Evolutionary conservation across 2,113 vertebrate genomes (phyloP).

Genomic region (Elachura formosa): DNA sequence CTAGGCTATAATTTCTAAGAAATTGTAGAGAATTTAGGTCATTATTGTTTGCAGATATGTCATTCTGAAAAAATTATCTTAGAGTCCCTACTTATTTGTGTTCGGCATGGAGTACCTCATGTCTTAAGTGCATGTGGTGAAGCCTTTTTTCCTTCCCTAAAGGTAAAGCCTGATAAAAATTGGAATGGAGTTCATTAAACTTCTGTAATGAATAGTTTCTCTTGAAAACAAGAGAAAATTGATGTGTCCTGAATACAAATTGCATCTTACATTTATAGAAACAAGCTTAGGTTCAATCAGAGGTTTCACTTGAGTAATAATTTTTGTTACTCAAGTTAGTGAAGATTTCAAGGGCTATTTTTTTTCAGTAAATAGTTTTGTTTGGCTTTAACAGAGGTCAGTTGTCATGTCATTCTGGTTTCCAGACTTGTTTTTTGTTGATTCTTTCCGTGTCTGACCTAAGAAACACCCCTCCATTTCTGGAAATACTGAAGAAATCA

Average conservation of each 20-base stretch:
- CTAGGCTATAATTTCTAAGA: not conserved
- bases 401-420: not conserved
- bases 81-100: not conserved
- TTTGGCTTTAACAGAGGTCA: not conserved
- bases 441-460: not conserved
- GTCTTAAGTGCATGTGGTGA: not conserved
- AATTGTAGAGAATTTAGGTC: not conserved
- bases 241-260: not conserved
- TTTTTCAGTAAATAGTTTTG: not conserved
- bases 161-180: not conserved
- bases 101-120: not conserved
- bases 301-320: not conserved
- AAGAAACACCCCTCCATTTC: not conserved
- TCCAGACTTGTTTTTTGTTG: not conserved
- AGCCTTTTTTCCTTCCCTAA: not conserved
- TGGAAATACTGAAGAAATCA: not conserved
- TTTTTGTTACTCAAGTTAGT: not conserved
- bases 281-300: not conserved
- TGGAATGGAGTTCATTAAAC: not conserved
- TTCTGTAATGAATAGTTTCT: not conserved
- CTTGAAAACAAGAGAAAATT: not conserved
- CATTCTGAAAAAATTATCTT: not conserved
- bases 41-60: not conserved
- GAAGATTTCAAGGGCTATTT: not conserved
- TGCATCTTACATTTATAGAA: not conserved